Conservation (phyloP, 1,140 invertebrate genomes). For the Neodiprion virginianus region DNA sequence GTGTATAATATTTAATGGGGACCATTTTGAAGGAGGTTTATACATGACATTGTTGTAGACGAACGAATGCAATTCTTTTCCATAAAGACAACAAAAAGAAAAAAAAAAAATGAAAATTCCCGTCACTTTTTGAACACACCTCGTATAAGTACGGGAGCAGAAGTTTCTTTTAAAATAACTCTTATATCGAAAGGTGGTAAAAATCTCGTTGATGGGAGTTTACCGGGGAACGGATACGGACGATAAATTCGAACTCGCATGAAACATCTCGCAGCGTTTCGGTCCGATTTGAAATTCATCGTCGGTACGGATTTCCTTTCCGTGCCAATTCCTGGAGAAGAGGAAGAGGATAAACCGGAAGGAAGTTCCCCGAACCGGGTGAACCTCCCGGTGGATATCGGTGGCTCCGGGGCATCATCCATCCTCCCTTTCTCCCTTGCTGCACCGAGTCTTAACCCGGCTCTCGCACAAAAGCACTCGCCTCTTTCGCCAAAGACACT, state of each 20-base stretch:
- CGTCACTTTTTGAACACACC: too few species aligned
- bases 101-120: too few species aligned
- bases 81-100: too few species aligned
- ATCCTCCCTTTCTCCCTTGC: background rate
- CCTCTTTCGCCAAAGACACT: constrained; percentile 25
- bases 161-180: background rate
- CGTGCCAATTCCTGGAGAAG: background rate
- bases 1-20: too few species aligned
- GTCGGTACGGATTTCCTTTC: background rate
- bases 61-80: too few species aligned
- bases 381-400: background rate
- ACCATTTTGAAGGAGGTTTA: too few species aligned
- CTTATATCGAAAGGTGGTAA: background rate
- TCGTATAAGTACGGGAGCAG: too few species aligned
- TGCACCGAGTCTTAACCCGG: constrained; percentile 22
- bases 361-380: background rate
- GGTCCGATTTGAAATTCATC: background rate
- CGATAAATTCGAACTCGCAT: too few species aligned
- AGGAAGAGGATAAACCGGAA: background rate
- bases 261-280: too few species aligned
- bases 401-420: background rate
- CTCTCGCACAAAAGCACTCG: constrained; percentile 14
- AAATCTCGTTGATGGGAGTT: too few species aligned
- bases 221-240: too few species aligned
- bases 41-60: too few species aligned